Percentiles rank a stretch among this genome's conserved stretches.
These are phyloP conservation scores for Stramonita haemastoma DNA, from an alignment of 2,888 invertebrate genomes.

Conservation along the genomic window DNA sequence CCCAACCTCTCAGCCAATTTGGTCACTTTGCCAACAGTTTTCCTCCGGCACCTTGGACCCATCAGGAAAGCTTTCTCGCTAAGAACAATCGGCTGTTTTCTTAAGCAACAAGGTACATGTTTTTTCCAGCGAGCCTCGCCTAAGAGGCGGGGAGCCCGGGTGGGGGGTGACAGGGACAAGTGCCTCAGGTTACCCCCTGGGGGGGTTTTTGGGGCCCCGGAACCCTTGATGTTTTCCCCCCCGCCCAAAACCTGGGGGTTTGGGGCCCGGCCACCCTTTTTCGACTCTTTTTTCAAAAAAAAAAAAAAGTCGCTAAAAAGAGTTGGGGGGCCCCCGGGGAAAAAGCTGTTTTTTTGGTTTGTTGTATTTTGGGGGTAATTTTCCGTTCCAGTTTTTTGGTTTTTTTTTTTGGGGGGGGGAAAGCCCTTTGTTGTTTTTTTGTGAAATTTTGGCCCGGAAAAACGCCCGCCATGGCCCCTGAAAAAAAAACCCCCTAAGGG, in stretches of 20 bases:
- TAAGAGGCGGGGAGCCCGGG: not conserved
- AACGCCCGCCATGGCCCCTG: no score
- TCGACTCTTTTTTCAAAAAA: no score
- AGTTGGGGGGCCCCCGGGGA: not conserved
- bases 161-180: not conserved
- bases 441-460: no score
- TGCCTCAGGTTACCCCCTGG: not conserved
- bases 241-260: not conserved
- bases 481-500: no score
- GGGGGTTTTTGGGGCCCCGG: no score
- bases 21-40: not conserved
- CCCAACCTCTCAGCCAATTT: not conserved
- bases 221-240: not conserved
- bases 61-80: not conserved
- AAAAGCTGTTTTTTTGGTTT: no score
- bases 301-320: no score
- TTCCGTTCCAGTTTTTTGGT: no score
- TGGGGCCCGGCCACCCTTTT: no score
- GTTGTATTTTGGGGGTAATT: no score
- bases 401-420: no score
- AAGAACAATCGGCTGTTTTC: not conserved
- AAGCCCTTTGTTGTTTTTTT: no score
- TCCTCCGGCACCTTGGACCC: not conserved
- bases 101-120: not conserved
- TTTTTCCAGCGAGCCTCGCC: not conserved